Evolutionary conservation across 2,888 invertebrate species (phyloP), one percentile per base, ranked within the genome.

Genomic region (Drosophila rubida): DNA sequence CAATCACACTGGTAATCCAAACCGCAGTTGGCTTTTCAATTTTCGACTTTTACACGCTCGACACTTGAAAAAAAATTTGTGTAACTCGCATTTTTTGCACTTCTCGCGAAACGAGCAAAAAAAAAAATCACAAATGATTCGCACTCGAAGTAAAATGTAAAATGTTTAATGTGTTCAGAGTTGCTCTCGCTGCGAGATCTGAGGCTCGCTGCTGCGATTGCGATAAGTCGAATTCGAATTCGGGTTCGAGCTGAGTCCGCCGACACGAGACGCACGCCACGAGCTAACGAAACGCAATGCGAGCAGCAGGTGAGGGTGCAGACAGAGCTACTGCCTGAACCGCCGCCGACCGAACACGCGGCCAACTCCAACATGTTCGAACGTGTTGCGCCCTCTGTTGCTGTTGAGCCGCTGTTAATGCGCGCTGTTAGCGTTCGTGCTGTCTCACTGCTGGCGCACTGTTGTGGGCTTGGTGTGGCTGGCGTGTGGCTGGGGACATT

Each of bases 251-350:
- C 63, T 51, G 9, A 49, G 19, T 79, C 71, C 87, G 73, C 69
- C 74, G 73, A 65, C 58, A 75, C 80, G 84, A 88, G 78, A 84
- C 89, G 87, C 79, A 89, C 89, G 76, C 85, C 71, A 88, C 81
- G 79, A 84, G 79, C 78, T 83, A 83, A 87, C 83, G 78, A 80
- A 84, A 89, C 85, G 87, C 80, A 74, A 74, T 74, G 74, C 77
- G 72, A 71, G 74, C 67, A 74, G 74, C 76, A 74, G 74, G 74
- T 74, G 74, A 74, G 74, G 72, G 74, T 76, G 74, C 77, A 74
- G 77, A 69, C 57, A 73, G 62, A 68, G 55, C 46, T 53, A 53
- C 59, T 45, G 60, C 22, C 11, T 16, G 35, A 25, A 54, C 63
- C 14, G 39, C 32, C 51, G 0, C 49, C 61, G 46, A 14, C 1